Base-by-base conservation (phyloP, 2,797 vertebrate species). In the Steatocranus sp. region DNA sequence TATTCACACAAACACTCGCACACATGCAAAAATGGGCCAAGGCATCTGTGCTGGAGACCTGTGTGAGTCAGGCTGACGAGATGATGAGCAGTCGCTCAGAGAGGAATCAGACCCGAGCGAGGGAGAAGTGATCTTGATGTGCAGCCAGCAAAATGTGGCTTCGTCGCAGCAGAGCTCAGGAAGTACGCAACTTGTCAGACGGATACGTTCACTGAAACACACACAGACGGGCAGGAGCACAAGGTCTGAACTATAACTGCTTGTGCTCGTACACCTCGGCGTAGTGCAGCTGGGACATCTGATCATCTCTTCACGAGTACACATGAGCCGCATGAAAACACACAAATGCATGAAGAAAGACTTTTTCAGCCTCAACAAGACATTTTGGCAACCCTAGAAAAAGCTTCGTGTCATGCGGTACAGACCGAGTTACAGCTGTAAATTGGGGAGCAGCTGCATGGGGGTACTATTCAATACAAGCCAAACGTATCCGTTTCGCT, bases 21-120 rank as follows among this genome's bases (percentile, higher is more conserved):
- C 90, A 91, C 89, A 91, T 54, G 79, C 86, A 79, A 78, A 89
- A 86, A 81, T 36, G 74, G 85, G 91, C 92, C 88, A 92, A 90
- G 92, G 90, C 93, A 92, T 93, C 94, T 94, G 93, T 85, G 94
- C 86, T 11, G 87, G 78, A 89, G 93, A 94, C 92, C 91, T 86
- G 84, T 78, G 86, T 85, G 89, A 93, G 90, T 92, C 89, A 92
- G 88, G 83, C 92, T 34, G 91, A 89, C 32, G 56, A 41, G 50
- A 87, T 86, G 90, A 89, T 10, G 81, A 88, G 85, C 88, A 91
- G 80, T 80, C 84, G 77, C 88, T 83, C 68, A 84, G 78, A 56
- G 68, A 87, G 74, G 73, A 87, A 86, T 81, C 81, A 4, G 78
- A 86, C 63, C 86, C 4, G 34, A 76, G 81, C 7, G 79, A 85